Base-by-base conservation (phyloP, 2,888 invertebrate genomes). In the Amaurobius ferox region DNA sequence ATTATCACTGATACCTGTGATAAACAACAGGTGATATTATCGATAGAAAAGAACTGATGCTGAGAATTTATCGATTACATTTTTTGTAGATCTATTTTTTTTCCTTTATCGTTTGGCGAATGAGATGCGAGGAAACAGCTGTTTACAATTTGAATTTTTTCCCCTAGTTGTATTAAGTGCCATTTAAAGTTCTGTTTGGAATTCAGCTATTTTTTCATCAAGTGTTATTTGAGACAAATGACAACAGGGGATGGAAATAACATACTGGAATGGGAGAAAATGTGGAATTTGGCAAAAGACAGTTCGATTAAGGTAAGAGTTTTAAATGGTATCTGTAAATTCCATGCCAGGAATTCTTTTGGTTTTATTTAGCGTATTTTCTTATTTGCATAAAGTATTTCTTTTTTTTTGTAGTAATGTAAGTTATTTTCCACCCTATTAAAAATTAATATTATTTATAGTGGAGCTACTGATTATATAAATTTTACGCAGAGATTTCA, bases 91-190 rank as follows among this genome's bases (percentile, higher is more conserved):
- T 55, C 2, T 55, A 23, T 55, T 55, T 16, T n/a, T n/a, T n/a
- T n/a, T n/a, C n/a, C 23, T 11, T 55, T 23, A 55, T 55, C 23
- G 23, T 55, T 55, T 23, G 55, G 55, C 23, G 11, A 55, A 55
- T 55, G 55, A 55, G 55, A 55, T 55, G 55, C 19, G 55, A 55
- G 23, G 11, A 55, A 55, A 55, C 55, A 55, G 55, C 55, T 55
- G 55, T 55, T 55, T 55, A 55, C 23, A 1, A 3, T 23, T 23
- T 5, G 5, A 5, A 6, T 23, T 55, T 55, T 55, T 55, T 55
- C 23, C 23, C 11, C 44, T 16, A 13, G 44, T 16, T 16, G 55
- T 55, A 3, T 55, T 3, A 23, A 23, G 6, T 55, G 55, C 11
- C 55, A 23, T 23, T 23, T 23, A 23, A 23, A 55, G 55, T 23